Evolutionary conservation across 2,888 invertebrate species (phyloP).

Genomic region (Protonemura montana): DNA sequence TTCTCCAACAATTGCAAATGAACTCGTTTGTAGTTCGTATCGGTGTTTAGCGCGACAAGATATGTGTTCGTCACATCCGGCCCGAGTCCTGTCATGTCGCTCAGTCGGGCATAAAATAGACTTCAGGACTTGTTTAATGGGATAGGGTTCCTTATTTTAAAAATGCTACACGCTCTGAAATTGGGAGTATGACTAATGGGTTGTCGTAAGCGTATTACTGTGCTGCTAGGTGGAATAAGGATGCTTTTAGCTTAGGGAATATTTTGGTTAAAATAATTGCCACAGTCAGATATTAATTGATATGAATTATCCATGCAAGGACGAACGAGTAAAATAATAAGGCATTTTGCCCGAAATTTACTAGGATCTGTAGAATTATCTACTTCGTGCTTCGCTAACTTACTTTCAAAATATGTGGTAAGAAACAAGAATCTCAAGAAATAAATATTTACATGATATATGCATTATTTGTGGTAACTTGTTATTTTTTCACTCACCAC

Average conservation of each 20-base stretch:
- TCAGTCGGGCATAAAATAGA: slow-evolving; percentile 40
- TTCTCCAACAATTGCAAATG: slow-evolving; percentile 30
- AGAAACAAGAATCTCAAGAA: not conserved
- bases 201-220: slow-evolving; percentile 17
- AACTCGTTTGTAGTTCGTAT: not conserved
- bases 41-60: slow-evolving; percentile 26
- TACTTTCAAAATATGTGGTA: not conserved
- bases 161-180: slow-evolving; percentile 29
- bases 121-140: slow-evolving; percentile 38
- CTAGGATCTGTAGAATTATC: not conserved
- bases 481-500: slow-evolving; percentile 32
- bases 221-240: not conserved
- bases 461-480: slow-evolving; percentile 36
- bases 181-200: slow-evolving; percentile 39
- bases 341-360: not conserved
- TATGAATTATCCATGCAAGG: not conserved
- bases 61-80: slow-evolving; percentile 34
- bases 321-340: not conserved
- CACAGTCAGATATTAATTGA: not conserved
- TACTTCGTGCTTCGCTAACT: not conserved
- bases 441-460: slow-evolving; percentile 23
- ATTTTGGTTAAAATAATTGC: not conserved
- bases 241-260: not conserved
- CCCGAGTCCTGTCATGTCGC: slow-evolving; percentile 22
- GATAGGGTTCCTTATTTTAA: slow-evolving; percentile 32